These are phyloP conservation scores for Osmoderma eremita DNA, from an alignment of 2,888 invertebrate genomes.

Conservation along the genomic window DNA sequence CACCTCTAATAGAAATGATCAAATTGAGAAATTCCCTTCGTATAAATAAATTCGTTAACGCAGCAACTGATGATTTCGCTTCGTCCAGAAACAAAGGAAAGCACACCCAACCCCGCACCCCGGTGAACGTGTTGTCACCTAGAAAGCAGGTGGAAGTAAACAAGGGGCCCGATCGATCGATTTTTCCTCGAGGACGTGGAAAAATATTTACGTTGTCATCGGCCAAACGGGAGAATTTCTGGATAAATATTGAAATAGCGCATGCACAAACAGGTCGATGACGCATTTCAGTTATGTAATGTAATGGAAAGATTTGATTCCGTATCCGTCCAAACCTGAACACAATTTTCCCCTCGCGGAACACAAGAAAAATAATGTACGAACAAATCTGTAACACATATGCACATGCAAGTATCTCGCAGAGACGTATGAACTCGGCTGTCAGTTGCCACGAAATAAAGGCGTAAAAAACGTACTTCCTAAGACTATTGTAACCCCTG, in stretches of 20 bases:
- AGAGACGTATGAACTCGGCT: neutral
- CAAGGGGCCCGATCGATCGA: neutral
- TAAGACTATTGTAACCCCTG: no score
- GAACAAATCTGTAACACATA: neutral
- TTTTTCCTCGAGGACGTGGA: conserved; percentile 1
- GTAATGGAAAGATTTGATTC: conserved; percentile 5
- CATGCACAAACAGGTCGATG: conserved; percentile 13
- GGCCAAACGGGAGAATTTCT: conserved; percentile 9
- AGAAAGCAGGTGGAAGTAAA: neutral
- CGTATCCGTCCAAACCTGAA: neutral
- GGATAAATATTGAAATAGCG: conserved; percentile 14
- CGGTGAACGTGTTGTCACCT: no score
- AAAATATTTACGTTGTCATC: conserved; percentile 10
- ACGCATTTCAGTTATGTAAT: conserved; percentile 1
- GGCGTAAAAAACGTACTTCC: no score
- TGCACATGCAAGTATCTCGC: neutral
- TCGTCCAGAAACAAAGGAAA: no score
- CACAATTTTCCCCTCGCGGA: neutral
- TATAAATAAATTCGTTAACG: no score
- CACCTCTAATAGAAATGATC: no score
- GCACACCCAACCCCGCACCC: no score
- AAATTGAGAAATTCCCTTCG: no score
- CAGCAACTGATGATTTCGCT: no score
- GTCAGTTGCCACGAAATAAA: neutral
- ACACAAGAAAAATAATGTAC: neutral